A percentile compares a stretch with the other conserved stretches of the same genome.
These are phyloP conservation scores for Tanaodytes sp. DNA, from an alignment of 2,888 invertebrate species.

Conservation along the genomic window DNA sequence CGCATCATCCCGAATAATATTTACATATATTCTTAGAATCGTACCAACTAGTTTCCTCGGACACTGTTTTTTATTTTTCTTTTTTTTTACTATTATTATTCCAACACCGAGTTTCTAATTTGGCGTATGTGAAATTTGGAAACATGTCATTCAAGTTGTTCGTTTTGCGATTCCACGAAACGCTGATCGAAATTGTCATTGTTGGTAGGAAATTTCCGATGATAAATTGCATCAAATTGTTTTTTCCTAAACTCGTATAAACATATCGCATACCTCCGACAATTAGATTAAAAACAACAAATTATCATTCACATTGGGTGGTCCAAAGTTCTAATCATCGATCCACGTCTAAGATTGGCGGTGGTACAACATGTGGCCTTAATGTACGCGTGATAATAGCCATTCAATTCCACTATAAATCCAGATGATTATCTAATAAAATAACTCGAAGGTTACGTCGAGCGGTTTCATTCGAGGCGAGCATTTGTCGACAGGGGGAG, in stretches of 20 bases:
- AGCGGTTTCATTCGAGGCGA: conserved; percentile 18
- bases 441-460: conserved; percentile 34
- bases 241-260: too few species aligned
- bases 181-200: too few species aligned
- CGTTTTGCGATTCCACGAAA: too few species aligned
- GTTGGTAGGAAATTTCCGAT: too few species aligned
- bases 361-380: conserved; percentile 34
- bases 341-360: conserved; percentile 24
- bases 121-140: background rate
- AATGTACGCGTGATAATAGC: conserved; percentile 39
- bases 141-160: background rate
- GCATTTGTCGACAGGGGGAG: conserved; percentile 42
- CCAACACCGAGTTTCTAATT: background rate
- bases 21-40: conserved; percentile 45
- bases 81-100: conserved; percentile 8
- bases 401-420: conserved; percentile 36
- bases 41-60: conserved; percentile 18
- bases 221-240: too few species aligned
- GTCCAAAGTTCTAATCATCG: conserved; percentile 31
- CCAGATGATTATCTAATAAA: conserved; percentile 46
- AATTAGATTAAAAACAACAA: too few species aligned
- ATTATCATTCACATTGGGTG: too few species aligned
- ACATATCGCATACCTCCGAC: too few species aligned
- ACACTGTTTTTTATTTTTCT: background rate
- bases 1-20: conserved; percentile 27